These are phyloP conservation scores for Arothron firmamentum DNA, from an alignment of 2,113 vertebrate genomes.

Conservation along the genomic window DNA sequence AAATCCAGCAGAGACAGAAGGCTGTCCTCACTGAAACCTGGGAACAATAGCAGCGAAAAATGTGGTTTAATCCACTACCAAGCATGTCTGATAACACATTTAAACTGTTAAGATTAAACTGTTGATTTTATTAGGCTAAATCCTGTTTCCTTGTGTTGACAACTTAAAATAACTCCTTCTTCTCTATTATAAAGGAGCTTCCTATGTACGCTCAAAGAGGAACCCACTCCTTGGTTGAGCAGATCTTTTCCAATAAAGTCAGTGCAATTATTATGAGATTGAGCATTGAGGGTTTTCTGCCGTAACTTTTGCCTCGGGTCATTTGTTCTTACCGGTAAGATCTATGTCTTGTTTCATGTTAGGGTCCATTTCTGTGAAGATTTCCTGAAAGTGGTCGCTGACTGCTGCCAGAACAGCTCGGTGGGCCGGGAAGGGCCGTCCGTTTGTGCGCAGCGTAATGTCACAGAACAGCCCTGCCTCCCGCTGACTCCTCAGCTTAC, in stretches of 20 bases:
- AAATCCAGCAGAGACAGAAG: constrained; percentile 79
- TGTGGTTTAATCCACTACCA: no score
- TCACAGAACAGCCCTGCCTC: constrained; percentile 80
- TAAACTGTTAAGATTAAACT: constrained; percentile 21
- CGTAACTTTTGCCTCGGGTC: neutral
- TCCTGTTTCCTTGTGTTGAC: neutral
- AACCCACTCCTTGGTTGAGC: no score
- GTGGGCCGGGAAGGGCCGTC: constrained; percentile 73
- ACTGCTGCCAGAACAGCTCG: constrained; percentile 77
- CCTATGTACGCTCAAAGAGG: no score
- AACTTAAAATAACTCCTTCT: neutral
- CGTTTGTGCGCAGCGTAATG: constrained; percentile 74
- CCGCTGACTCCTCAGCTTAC: constrained; percentile 75
- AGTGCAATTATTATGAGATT: neutral
- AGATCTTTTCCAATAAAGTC: no score
- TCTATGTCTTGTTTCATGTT: constrained; percentile 70
- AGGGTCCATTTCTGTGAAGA: constrained; percentile 76
- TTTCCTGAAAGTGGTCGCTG: constrained; percentile 81
- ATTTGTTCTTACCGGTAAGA: constrained; percentile 69
- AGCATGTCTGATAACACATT: constrained; percentile 10
- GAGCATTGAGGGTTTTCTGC: neutral
- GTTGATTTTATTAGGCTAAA: neutral
- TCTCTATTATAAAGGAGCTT: neutral
- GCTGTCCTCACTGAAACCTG: constrained; percentile 77
- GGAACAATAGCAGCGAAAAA: neutral